Percentiles rank a stretch among this genome's conserved stretches.
Evolutionary conservation across 2,113 vertebrate genomes (phyloP).

Genomic region (Catagonus wagneri): DNA sequence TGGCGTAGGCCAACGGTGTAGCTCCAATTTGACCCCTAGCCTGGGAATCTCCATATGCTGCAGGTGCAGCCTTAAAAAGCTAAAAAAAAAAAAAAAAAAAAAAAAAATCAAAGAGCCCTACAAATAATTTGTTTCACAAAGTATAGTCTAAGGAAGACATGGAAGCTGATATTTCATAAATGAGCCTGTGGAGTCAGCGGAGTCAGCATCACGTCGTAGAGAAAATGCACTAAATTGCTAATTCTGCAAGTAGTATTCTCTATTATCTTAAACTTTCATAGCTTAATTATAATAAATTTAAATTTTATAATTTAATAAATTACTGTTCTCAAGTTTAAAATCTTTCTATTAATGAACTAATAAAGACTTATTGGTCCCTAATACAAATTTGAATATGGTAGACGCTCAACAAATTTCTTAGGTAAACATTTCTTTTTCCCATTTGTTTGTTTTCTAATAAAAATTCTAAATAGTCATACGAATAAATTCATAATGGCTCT

Average conservation of each 20-base stretch:
- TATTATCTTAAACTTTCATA: not conserved
- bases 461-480: not conserved
- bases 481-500: not conserved
- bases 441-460: conserved; percentile 20
- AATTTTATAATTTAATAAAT: conserved; percentile 29
- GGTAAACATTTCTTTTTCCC: not conserved
- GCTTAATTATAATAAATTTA: not conserved
- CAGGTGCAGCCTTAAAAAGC: too few species aligned
- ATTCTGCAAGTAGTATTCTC: not conserved
- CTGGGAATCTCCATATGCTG: too few species aligned
- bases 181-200: not conserved
- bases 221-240: not conserved
- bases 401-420: not conserved
- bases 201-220: not conserved
- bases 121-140: not conserved
- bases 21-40: too few species aligned
- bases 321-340: conserved; percentile 47
- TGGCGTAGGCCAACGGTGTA: too few species aligned
- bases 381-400: not conserved
- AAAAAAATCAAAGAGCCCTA: not conserved
- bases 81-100: too few species aligned
- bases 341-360: conserved; percentile 24
- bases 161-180: conserved; percentile 26
- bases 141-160: not conserved
- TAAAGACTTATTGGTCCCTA: not conserved